Evolutionary conservation across 2,113 vertebrate species (phyloP).

Genomic region (Dolichallabes microphthalmus): DNA sequence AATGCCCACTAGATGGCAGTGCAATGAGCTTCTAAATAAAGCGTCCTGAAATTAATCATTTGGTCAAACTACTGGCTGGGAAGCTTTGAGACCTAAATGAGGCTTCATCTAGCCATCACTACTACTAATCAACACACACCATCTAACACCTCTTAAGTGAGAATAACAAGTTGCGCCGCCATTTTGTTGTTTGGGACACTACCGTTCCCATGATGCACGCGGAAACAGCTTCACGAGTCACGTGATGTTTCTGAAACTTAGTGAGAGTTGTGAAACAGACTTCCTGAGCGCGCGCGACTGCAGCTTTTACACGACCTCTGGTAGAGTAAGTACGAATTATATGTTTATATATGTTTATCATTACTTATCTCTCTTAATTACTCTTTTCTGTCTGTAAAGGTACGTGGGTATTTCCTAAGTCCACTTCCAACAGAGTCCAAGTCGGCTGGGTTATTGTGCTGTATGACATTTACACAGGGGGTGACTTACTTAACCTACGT

Average conservation of each 20-base stretch:
- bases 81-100: too few species aligned
- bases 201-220: constrained; percentile 21
- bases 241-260: constrained; percentile 13
- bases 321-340: background rate
- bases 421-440: too few species aligned
- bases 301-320: background rate
- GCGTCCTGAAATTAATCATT: too few species aligned
- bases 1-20: too few species aligned
- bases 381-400: background rate
- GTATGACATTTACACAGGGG: too few species aligned
- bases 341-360: background rate
- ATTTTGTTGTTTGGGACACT: constrained; percentile 1
- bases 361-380: background rate
- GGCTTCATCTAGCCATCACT: too few species aligned
- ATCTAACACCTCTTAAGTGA: background rate
- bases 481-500: too few species aligned
- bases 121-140: background rate
- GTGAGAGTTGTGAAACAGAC: background rate
- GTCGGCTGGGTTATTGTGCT: too few species aligned
- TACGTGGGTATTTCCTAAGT: background rate
- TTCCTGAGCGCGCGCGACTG: background rate
- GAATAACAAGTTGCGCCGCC: background rate
- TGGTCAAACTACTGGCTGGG: too few species aligned
- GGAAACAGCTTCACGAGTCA: background rate
- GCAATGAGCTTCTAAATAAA: too few species aligned